Evolutionary conservation across 2,888 invertebrate genomes (phyloP), one percentile per base, ranked within the genome.

Genomic region (Anodontia alba): DNA sequence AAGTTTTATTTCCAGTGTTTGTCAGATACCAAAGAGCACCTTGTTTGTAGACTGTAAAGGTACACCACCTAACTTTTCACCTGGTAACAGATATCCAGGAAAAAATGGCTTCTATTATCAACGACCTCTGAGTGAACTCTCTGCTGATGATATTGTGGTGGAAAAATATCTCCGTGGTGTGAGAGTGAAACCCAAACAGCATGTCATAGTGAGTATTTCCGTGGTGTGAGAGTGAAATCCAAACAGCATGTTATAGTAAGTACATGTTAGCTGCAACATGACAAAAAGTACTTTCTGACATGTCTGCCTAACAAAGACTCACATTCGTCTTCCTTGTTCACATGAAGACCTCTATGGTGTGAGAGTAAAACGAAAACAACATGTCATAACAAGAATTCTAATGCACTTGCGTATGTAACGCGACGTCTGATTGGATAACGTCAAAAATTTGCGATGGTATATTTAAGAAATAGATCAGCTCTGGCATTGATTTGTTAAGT

Each of bases 11-110:
- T 62, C 33, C 84, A 93, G 93, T 76, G 82, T 75, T 0, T 93
- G 93, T 78, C 31, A 87, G 36, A 84, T 93, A 69, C 88, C 90
- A 8, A 82, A 91, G 62, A 93, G 91, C 80, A 90, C 93, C 0
- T 77, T 93, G 66, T 93, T 90, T 78, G 87, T 93, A 43, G 78
- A 87, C n/a, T 93, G 93, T 81, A 85, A 88, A 54, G 74, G 74
- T 31, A 78, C 73, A 36, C 10, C 29, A n/a, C 31, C 78, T n/a
- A 71, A 43, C 17, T 8, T 71, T 15, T 62, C 33, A 20, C 33
- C 36, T 66, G 77, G 80, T 2, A 38, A 73, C 36, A 42, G 67
- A 15, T 36, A 51, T n/a, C 78, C 79, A 23, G 71, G 66, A 15
- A 88, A 69, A 31, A 88, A 88, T 74, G 87, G 88, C 1, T 86